phyloP scores from a whole-genome alignment of 2,113 vertebrate species.

The Cyrtonyx montezumae region DNA sequence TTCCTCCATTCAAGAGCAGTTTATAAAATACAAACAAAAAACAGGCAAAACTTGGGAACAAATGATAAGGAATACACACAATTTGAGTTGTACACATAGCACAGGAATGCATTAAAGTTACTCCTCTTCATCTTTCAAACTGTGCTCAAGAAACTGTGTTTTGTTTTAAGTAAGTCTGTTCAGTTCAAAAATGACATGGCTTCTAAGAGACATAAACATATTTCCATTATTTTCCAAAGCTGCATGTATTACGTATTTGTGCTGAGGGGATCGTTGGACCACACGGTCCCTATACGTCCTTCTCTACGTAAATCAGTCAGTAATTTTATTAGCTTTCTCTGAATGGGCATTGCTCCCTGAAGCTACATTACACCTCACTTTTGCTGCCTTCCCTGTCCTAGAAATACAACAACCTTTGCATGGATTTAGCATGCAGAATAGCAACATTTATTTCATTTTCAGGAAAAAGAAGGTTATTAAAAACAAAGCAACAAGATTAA shows the following conservation, averaged over 20 bases:
- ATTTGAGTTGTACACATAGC: background rate
- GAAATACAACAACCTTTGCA: background rate
- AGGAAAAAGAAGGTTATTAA: too few species aligned
- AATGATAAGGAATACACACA: background rate
- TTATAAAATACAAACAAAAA: background rate
- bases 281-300: background rate
- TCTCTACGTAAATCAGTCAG: background rate
- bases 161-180: background rate
- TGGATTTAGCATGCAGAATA: background rate
- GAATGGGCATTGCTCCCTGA: background rate
- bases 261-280: background rate
- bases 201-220: background rate
- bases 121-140: background rate
- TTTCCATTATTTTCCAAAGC: background rate
- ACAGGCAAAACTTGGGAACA: background rate
- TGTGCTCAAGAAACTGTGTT: background rate
- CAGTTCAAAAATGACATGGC: background rate
- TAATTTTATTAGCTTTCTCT: background rate
- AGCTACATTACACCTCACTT: background rate
- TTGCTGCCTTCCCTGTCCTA: background rate
- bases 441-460: background rate
- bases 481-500: too few species aligned
- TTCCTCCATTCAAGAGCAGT: background rate
- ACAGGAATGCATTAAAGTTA: background rate
- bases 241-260: rapidly evolving